Percentiles rank a stretch among this genome's conserved stretches.
These are phyloP conservation scores for Shinisaurus crocodilurus DNA, from an alignment of 2,113 vertebrate genomes.

Conservation along the genomic window DNA sequence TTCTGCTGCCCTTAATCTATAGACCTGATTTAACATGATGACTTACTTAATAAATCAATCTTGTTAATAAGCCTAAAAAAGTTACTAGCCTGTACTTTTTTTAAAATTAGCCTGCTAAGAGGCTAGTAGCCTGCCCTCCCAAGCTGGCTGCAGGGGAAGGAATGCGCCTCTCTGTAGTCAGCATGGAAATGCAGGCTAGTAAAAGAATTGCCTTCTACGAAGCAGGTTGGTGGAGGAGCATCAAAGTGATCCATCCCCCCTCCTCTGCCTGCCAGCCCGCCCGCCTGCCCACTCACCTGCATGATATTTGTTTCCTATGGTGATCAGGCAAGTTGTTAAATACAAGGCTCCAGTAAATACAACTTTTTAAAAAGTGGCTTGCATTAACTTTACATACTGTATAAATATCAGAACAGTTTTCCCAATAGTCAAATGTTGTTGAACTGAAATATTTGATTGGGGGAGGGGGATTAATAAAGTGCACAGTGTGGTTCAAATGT, in stretches of 20 bases:
- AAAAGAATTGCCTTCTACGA: neutral
- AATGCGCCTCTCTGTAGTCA: neutral
- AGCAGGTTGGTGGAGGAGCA: neutral
- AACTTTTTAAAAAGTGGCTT: neutral
- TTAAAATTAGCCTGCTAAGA: neutral
- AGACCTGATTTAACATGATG: neutral
- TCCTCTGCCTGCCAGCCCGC: too few relatives aligned
- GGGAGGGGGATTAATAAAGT: neutral
- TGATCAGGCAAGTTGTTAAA: neutral
- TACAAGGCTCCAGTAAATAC: neutral
- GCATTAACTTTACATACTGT: neutral
- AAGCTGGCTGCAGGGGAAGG: neutral
- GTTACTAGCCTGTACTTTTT: too few relatives aligned
- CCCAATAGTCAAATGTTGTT: neutral
- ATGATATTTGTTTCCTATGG: neutral
- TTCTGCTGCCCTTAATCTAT: neutral
- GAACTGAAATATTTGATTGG: neutral
- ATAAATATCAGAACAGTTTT: neutral
- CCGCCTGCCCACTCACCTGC: neutral
- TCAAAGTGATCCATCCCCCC: neutral
- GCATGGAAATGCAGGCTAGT: too few relatives aligned
- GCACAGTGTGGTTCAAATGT: neutral
- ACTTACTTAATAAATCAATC: neutral
- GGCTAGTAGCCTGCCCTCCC: neutral
- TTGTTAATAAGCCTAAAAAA: too few relatives aligned